phyloP scores from a whole-genome alignment of 2,888 invertebrate species.

The Acrocera orbiculus region DNA sequence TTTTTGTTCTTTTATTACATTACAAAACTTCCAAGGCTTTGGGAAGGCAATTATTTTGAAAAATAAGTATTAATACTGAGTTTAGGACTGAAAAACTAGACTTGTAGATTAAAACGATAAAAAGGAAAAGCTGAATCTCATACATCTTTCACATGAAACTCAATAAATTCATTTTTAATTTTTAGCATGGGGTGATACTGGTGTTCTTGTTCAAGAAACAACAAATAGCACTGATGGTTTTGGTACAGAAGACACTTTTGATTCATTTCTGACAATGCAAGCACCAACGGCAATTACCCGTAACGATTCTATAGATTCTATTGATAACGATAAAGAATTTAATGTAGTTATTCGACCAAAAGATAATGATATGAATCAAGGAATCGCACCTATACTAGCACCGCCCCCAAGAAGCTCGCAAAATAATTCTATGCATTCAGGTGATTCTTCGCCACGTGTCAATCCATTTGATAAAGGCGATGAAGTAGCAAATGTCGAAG shows the following conservation, averaged over 20 bases:
- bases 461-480: constrained; percentile 59
- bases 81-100: no score
- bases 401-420: constrained; percentile 34
- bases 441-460: constrained; percentile 47
- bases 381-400: constrained; percentile 52
- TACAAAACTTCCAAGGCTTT: no score
- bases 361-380: constrained; percentile 30
- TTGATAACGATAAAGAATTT: constrained; percentile 57
- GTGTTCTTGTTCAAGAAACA: constrained; percentile 26
- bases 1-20: no score
- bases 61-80: no score
- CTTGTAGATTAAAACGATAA: no score
- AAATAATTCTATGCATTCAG: constrained; percentile 17
- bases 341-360: constrained; percentile 54
- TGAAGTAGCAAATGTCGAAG: constrained; percentile 20
- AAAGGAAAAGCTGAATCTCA: no score
- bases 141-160: no score
- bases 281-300: constrained; percentile 40
- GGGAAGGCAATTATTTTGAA: no score
- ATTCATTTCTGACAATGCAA: constrained; percentile 62
- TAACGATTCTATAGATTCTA: constrained; percentile 54
- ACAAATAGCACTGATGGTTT: constrained; percentile 33
- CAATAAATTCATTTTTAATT: no score
- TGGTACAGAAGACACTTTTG: constrained; percentile 52
- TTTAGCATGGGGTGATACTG: constrained; percentile 28